Evolutionary conservation across 2,888 invertebrate genomes (phyloP), one percentile per base, ranked within the genome.

Genomic region (Monopis laevigella): DNA sequence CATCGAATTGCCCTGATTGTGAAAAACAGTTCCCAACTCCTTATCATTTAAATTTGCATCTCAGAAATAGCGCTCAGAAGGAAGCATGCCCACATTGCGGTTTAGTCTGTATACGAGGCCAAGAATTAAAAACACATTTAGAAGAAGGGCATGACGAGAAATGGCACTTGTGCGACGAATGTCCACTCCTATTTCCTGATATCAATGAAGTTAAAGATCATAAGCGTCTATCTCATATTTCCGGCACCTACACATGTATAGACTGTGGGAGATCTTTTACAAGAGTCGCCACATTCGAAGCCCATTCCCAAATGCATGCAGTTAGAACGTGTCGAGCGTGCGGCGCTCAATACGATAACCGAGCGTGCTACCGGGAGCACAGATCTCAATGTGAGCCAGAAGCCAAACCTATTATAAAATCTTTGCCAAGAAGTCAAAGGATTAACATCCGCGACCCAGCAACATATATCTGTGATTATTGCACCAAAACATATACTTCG

Each of bases 371-470:
- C 27, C 60, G 77, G 10, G 65, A 63, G 35, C 78, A 80, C 40
- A 59, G 78, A 11, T 53, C 64, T 0, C 54, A 54, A 10, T 80
- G 78, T 40, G 78, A 77, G 32, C 77, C 78, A 0, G 58, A 65
- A 3, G 77, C 77, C 0, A 69, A 70, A 11, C 75, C 74, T 0
- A 58, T 64, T 38, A 47, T 54, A 1, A 58, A 60, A 40, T 51
- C 47, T 0, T 40, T 71, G 5, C 65, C 72, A 0, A 51, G 64
- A 3, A 63, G 53, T 26, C 56, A 64, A 1, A 58, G 75, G 0
- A 66, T 66, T 0, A 78, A 78, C 46, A 55, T 68, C 3, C 63
- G 78, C 0, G 78, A 78, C 17, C 74, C 72, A 0, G 73, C 74
- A 0, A 60, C 57, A 0, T 80, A 59, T 41, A 72, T 62, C 0